A percentile compares a stretch with the other conserved stretches of the same genome.
Evolutionary conservation across 2,113 vertebrate genomes (phyloP).

Genomic region (Natator depressus): DNA sequence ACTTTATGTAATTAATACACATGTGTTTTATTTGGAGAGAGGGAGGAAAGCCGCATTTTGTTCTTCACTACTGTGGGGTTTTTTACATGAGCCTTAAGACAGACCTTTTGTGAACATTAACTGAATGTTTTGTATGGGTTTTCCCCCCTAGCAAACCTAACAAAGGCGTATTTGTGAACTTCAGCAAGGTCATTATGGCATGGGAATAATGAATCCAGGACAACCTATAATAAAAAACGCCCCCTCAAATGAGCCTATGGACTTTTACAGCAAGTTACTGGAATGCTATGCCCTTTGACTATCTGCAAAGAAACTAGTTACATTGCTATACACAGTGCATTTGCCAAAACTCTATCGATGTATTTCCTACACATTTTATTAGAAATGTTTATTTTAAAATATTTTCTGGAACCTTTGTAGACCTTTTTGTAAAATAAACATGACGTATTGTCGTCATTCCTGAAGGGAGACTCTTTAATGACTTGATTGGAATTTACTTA

Average conservation of each 20-base stretch:
- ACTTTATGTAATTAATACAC: background rate
- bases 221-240: background rate
- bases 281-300: background rate
- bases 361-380: background rate
- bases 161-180: conserved; percentile 35
- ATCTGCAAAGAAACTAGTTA: background rate
- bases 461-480: background rate
- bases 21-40: fast-evolving
- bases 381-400: background rate
- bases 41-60: background rate
- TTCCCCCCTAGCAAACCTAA: conserved; percentile 21
- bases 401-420: background rate
- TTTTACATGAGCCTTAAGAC: background rate
- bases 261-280: fast-evolving
- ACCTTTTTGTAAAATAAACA: background rate
- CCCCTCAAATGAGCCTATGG: background rate
- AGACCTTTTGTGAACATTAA: background rate
- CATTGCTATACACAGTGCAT: background rate
- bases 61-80: background rate
- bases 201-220: conserved; percentile 22
- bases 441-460: fast-evolving
- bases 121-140: background rate
- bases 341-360: background rate
- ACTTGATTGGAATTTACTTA: background rate
- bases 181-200: conserved; percentile 10